These are phyloP conservation scores for Gallinago nigripennis DNA, from an alignment of 2,797 vertebrate genomes.

Conservation along the genomic window DNA sequence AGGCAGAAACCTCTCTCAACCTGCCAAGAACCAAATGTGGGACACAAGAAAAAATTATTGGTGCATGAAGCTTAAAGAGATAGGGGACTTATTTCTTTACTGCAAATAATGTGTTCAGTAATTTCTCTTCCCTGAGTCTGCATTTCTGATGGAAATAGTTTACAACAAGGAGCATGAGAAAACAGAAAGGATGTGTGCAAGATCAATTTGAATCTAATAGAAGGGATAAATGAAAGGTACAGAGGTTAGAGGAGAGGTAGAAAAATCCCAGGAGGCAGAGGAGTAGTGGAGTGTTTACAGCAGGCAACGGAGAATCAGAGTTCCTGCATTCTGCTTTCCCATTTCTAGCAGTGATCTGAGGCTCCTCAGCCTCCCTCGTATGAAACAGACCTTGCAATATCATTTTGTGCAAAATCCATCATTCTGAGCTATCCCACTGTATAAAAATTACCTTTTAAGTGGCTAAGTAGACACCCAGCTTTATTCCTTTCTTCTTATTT, in stretches of 20 bases:
- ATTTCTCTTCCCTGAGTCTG: slow-evolving; percentile 19
- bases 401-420: slow-evolving; percentile 20
- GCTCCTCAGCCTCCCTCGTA: neutral
- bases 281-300: neutral
- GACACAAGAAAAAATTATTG: slow-evolving; percentile 15
- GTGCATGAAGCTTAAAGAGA: slow-evolving; percentile 46
- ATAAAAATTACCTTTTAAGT: slow-evolving; percentile 63
- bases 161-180: neutral
- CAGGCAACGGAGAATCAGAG: neutral
- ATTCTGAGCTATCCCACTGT: slow-evolving; percentile 20
- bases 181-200: neutral
- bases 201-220: slow-evolving; percentile 15
- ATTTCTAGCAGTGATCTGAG: neutral
- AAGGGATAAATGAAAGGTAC: slow-evolving; percentile 3
- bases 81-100: neutral
- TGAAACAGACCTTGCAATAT: slow-evolving; percentile 1
- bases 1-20: slow-evolving; percentile 25
- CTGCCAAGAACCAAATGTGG: slow-evolving; percentile 38
- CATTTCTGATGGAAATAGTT: slow-evolving; percentile 46
- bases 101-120: neutral
- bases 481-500: slow-evolving; percentile 63
- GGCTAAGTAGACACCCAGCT: slow-evolving; percentile 55
- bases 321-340: neutral
- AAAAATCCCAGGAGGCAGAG: slow-evolving; percentile 7
- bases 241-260: neutral